Conservation (phyloP, 2,113 vertebrate genomes). For the Epinephelus lanceolatus region DNA sequence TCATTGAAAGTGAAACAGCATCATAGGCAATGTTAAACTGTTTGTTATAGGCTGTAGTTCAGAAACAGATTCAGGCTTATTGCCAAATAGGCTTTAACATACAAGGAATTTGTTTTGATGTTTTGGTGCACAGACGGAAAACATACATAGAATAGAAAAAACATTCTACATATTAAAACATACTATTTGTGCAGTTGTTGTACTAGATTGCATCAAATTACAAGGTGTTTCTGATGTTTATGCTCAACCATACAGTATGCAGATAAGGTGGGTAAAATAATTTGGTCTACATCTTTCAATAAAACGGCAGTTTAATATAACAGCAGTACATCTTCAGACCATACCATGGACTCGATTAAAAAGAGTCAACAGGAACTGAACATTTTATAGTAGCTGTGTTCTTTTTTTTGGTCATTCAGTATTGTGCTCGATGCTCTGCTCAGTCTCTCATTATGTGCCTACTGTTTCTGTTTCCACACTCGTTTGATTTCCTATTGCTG, state of each 20-base stretch:
- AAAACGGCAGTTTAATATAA: not conserved
- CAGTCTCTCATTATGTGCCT: not conserved
- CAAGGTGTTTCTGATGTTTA: not conserved
- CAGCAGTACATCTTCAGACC: not conserved
- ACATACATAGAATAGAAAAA: too few relatives aligned
- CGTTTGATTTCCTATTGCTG: conserved; percentile 24
- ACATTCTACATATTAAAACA: too few relatives aligned
- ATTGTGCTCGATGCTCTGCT: not conserved
- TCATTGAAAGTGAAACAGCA: not conserved
- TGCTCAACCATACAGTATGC: not conserved
- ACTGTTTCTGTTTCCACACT: not conserved
- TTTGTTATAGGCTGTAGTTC: not conserved
- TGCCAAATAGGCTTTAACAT: too few relatives aligned
- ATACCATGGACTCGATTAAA: not conserved
- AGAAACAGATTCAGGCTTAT: too few relatives aligned
- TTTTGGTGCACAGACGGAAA: too few relatives aligned
- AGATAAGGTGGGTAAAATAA: not conserved
- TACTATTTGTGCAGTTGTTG: not conserved
- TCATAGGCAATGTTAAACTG: not conserved
- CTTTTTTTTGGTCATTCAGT: not conserved
- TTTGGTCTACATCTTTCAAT: not conserved
- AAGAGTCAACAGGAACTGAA: not conserved
- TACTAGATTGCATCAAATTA: not conserved
- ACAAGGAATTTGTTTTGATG: too few relatives aligned
- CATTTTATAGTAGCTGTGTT: not conserved